Evolutionary conservation across 2,113 vertebrate species (phyloP).

Genomic region (Rallus limicola): DNA sequence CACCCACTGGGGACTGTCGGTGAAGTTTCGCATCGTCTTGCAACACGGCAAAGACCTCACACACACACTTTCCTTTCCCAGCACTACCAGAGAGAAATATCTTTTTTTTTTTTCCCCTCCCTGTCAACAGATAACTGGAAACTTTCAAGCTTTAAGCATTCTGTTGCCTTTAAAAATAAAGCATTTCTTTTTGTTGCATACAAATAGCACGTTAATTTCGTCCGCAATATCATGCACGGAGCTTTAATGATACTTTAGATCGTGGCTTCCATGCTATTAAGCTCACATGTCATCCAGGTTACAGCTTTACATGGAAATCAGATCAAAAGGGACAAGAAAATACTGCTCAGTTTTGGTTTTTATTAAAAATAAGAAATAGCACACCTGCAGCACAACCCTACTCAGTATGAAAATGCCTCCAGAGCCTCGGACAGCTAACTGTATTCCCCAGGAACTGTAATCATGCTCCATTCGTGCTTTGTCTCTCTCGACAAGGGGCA

Average conservation of each 20-base stretch:
- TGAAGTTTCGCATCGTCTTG: conserved; percentile 69
- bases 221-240: background rate
- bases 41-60: background rate
- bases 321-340: conserved; percentile 57
- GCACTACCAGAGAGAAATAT: background rate
- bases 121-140: background rate
- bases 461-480: background rate
- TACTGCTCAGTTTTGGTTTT: background rate
- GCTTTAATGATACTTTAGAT: conserved; percentile 57
- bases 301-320: conserved; percentile 60
- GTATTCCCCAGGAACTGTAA: background rate
- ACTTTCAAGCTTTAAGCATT: conserved; percentile 16
- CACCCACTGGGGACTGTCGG: background rate
- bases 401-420: conserved; percentile 7
- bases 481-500: background rate
- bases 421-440: background rate
- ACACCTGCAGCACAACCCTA: conserved; percentile 71
- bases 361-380: background rate
- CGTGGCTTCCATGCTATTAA: conserved; percentile 50
- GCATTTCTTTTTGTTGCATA: conserved; percentile 19
- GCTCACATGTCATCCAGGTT: conserved; percentile 60
- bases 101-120: background rate
- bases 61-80: background rate
- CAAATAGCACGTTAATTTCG: conserved; percentile 49
- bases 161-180: background rate